phyloP scores from a whole-genome alignment of 2,888 invertebrate species.

The Galerucella nymphaeae region DNA sequence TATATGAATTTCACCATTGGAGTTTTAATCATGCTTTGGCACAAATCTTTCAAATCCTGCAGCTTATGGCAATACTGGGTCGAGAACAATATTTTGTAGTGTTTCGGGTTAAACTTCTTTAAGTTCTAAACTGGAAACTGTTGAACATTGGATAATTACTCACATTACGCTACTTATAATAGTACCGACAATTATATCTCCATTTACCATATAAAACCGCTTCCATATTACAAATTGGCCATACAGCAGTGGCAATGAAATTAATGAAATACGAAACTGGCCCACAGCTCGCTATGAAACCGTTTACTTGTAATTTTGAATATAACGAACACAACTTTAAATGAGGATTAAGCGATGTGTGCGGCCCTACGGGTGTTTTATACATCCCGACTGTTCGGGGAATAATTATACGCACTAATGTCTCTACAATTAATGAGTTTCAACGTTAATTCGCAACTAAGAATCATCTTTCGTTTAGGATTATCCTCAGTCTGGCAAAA shows the following conservation, averaged over 20 bases:
- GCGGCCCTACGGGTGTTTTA: conserved; percentile 38
- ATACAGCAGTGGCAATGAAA: conserved; percentile 24
- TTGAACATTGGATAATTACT: no score
- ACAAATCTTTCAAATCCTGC: no score
- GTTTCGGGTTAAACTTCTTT: no score
- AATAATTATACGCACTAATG: conserved; percentile 45
- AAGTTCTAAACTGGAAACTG: no score
- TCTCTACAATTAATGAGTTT: conserved; percentile 44
- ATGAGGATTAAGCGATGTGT: conserved; percentile 46
- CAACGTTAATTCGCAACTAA: conserved; percentile 24
- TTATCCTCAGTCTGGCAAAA: neutral
- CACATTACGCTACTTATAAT: no score
- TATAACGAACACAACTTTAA: conserved; percentile 46
- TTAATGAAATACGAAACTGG: conserved; percentile 39
- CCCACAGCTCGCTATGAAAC: conserved; percentile 40
- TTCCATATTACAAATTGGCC: neutral
- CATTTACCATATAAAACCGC: neutral
- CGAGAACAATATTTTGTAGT: no score
- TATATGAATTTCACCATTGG: no score
- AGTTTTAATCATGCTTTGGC: no score
- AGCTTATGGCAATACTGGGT: no score
- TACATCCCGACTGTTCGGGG: conserved; percentile 34
- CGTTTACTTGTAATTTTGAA: conserved; percentile 47
- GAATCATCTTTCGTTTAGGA: conserved; percentile 3
- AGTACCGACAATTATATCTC: neutral